These are phyloP conservation scores for Lontra canadensis DNA, from an alignment of 2,113 vertebrate genomes.

Conservation along the genomic window DNA sequence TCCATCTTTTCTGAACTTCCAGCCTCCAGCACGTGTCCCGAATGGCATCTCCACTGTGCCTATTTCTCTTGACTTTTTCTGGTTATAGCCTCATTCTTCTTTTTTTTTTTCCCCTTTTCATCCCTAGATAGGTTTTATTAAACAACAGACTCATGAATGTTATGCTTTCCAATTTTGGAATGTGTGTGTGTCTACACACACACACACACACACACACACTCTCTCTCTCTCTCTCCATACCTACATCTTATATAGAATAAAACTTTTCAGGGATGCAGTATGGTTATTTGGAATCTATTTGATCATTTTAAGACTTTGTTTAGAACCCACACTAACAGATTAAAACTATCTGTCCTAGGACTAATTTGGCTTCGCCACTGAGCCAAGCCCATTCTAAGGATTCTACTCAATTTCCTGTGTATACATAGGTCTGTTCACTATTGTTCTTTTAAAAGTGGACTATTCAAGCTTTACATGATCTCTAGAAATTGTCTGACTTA, in stretches of 20 bases:
- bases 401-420: background rate
- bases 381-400: background rate
- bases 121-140: background rate
- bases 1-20: background rate
- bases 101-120: background rate
- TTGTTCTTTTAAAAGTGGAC: background rate
- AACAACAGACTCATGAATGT: background rate
- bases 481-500: background rate
- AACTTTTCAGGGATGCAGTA: background rate
- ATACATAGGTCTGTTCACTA: background rate
- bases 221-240: background rate
- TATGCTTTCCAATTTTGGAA: background rate
- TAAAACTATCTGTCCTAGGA: background rate
- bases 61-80: background rate
- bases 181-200: background rate
- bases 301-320: background rate
- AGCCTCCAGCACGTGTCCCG: background rate
- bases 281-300: background rate
- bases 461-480: background rate
- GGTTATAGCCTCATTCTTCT: background rate
- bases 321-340: no score
- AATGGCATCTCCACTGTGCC: background rate
- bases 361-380: background rate
- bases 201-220: background rate
- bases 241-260: background rate